Evolutionary conservation across 2,113 vertebrate species (phyloP), one percentile per base, ranked within the genome.

Genomic region (Dipodomys ordii): DNA sequence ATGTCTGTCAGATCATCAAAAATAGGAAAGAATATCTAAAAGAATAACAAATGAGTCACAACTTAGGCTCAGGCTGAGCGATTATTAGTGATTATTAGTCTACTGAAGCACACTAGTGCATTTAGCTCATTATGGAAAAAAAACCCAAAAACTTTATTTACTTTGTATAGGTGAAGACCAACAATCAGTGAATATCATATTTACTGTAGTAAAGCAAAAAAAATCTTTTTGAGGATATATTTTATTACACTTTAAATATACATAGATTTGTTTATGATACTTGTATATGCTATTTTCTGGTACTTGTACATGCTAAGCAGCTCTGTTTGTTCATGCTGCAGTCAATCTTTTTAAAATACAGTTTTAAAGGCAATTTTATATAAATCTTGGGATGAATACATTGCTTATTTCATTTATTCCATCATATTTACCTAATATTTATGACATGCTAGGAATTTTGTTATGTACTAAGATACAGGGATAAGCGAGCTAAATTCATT

Each of bases 281-380:
- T 49, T 49, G 49, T 62, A 62, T 19, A 18, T 11, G 18, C 18
- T 60, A 60, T 15, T 15, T 16, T 62, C 60, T 19, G 60, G 20
- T 6, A 16, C 60, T 62, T 62, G 60, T 62, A 25, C 62, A 23
- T 64, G 60, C 60, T 64, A 64, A 25, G 62, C 62, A 64, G 23
- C 20, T 64, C 60, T 62, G 6, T 64, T 25, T 6, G 20, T 64
- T 64, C 20, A 64, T 7, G 62, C 22, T 18, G 12, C 53, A 57
- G 53, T 4, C 53, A 57, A 49, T 77, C 8, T 46, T 49, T 60
- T 76, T 62, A 49, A 57, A 16, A 25, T 64, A 7, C 23, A 64
- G 6, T 72, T 57, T 71, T 77, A 69, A 92, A 87, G 20, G n/a
- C 18, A 68, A 83, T 83, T 95, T n/a, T 79, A 15, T 44, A 76